Percentiles rank a stretch among this genome's conserved stretches.
Evolutionary conservation across 2,113 vertebrate species (phyloP).

Genomic region (Cygnus atratus): DNA sequence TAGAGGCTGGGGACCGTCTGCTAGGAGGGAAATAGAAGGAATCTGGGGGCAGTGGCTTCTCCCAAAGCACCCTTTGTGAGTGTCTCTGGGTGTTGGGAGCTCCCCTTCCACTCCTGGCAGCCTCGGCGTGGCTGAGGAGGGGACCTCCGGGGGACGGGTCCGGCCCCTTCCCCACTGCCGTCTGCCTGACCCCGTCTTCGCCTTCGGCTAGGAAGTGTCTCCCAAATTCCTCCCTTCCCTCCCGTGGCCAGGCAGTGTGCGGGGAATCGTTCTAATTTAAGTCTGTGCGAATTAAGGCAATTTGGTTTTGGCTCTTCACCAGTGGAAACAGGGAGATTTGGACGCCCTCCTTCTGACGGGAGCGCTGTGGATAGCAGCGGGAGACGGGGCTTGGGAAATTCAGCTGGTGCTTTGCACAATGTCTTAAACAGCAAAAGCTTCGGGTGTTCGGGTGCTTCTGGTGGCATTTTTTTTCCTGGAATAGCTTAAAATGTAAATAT

Average conservation of each 20-base stretch:
- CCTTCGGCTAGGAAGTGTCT: not conserved
- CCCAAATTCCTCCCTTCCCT: not conserved
- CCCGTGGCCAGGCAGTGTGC: rapidly evolving
- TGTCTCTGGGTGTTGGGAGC: no score
- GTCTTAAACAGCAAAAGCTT: no score
- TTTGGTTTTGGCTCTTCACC: not conserved
- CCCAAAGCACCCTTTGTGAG: rapidly evolving
- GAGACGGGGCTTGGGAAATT: not conserved
- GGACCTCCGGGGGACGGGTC: not conserved
- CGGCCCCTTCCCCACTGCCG: not conserved
- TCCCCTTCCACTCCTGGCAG: not conserved
- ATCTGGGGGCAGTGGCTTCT: not conserved
- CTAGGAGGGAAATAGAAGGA: not conserved
- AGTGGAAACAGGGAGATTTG: not conserved
- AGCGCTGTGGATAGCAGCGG: not conserved
- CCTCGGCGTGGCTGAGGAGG: not conserved
- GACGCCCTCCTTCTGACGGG: rapidly evolving
- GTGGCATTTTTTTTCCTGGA: not conserved
- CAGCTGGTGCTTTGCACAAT: rapidly evolving
- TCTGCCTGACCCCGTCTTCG: not conserved
- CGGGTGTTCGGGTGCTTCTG: rapidly evolving
- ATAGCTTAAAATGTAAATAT: not conserved
- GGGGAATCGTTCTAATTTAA: not conserved
- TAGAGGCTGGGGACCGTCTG: no score
- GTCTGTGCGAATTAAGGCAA: not conserved